Conservation (phyloP, 1,140 invertebrate genomes). For the Branchinecta lindahli region DNA sequence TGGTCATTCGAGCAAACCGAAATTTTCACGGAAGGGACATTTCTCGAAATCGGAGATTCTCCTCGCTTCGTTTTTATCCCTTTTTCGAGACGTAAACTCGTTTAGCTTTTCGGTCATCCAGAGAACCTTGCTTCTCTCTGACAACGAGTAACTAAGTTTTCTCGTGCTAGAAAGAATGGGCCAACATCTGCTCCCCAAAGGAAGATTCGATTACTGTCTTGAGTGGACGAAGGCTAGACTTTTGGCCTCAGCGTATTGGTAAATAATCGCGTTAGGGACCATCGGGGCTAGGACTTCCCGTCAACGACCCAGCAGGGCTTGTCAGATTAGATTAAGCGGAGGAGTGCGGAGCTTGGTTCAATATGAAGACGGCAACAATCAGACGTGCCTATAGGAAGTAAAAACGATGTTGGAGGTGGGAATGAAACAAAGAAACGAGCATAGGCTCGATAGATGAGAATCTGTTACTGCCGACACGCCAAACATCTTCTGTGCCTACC, state of each 20-base stretch:
- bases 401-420: too few relatives aligned
- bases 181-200: not conserved
- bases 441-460: too few relatives aligned
- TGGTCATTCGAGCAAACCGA: too few relatives aligned
- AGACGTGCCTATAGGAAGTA: too few relatives aligned
- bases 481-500: too few relatives aligned
- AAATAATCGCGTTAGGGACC: slow-evolving; percentile 8
- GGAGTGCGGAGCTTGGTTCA: too few relatives aligned
- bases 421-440: too few relatives aligned
- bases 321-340: not conserved
- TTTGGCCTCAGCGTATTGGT: slow-evolving; percentile 8
- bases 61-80: not conserved
- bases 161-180: slow-evolving; percentile 2
- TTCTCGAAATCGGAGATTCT: too few relatives aligned
- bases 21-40: too few relatives aligned
- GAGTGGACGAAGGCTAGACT: slow-evolving; percentile 6
- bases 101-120: slow-evolving; percentile 8
- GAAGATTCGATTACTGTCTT: slow-evolving; percentile 9
- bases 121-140: not conserved
- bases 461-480: too few relatives aligned
- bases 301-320: not conserved
- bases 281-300: not conserved
- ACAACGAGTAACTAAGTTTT: not conserved
- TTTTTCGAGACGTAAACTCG: not conserved
- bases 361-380: too few relatives aligned